Evolutionary conservation across 2,797 vertebrate species (phyloP).

Genomic region (Myotis pilosus): DNA sequence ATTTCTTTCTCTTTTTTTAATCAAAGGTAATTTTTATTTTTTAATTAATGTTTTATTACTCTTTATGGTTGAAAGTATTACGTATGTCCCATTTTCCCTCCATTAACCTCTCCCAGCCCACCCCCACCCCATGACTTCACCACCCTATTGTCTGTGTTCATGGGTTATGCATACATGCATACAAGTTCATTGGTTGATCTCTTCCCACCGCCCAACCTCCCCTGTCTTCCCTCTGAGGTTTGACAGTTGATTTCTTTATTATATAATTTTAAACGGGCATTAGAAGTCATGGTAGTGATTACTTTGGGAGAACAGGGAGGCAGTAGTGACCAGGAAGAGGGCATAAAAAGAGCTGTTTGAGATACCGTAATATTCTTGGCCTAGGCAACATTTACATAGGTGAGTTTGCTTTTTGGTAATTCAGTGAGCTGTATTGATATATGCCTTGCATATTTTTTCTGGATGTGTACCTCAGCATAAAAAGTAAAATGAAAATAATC

Average conservation of each 20-base stretch:
- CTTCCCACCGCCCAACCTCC: too few relatives aligned
- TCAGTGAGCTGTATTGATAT: background rate
- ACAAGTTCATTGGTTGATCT: too few relatives aligned
- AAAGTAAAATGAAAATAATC: slow-evolving; percentile 41
- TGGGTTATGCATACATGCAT: too few relatives aligned
- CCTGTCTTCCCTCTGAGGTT: too few relatives aligned
- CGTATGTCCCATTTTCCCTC: too few relatives aligned
- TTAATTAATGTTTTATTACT: too few relatives aligned
- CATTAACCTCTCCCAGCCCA: too few relatives aligned
- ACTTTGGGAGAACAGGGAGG: background rate
- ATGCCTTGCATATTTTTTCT: background rate
- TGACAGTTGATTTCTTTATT: background rate
- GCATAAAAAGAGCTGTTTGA: background rate
- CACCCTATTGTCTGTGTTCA: too few relatives aligned
- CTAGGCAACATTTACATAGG: background rate
- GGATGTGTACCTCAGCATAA: background rate
- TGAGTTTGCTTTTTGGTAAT: background rate
- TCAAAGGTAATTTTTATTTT: too few relatives aligned
- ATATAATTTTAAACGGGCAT: background rate
- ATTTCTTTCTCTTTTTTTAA: too few relatives aligned
- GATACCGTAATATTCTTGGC: background rate
- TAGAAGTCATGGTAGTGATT: background rate
- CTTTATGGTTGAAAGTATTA: too few relatives aligned
- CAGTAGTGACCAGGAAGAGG: background rate
- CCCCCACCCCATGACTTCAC: too few relatives aligned